A percentile compares a stretch with the other conserved stretches of the same genome.
Evolutionary conservation across 2,888 invertebrate species (phyloP).

Genomic region (Aspidiotus rigidus): DNA sequence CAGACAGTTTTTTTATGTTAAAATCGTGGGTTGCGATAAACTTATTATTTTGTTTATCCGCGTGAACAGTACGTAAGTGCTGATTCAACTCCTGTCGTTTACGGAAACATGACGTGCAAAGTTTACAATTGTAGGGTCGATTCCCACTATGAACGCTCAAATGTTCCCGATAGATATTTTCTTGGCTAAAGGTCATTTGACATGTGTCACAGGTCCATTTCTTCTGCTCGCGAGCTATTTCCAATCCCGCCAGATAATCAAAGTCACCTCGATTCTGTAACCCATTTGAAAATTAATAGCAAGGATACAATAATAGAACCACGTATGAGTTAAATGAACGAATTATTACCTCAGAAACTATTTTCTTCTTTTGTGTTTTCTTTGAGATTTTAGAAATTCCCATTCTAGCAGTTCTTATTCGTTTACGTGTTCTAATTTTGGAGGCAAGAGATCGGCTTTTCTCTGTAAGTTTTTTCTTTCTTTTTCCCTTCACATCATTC

Average conservation of each 20-base stretch:
- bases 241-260: not conserved
- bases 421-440: not conserved
- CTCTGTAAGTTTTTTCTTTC: no score
- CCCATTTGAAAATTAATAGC: not conserved
- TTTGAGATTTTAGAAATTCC: not conserved
- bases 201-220: slow-evolving; percentile 5
- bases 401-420: not conserved
- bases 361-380: not conserved
- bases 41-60: slow-evolving; percentile 14
- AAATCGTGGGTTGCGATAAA: slow-evolving; percentile 21
- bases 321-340: not conserved
- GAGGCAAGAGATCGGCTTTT: no score
- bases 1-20: slow-evolving; percentile 20
- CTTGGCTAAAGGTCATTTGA: slow-evolving; percentile 6
- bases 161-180: slow-evolving; percentile 18
- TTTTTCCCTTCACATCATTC: no score
- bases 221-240: slow-evolving; percentile 8
- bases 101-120: slow-evolving; percentile 16
- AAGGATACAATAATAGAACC: not conserved
- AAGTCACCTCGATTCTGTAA: slow-evolving; percentile 4
- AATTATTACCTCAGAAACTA: not conserved
- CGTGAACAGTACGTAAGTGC: slow-evolving; percentile 24
- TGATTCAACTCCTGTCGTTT: slow-evolving; percentile 22
- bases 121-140: slow-evolving; percentile 20
- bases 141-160: slow-evolving; percentile 19